Evolutionary conservation across 1,140 invertebrate species (phyloP).

Genomic region (Hormaphis cornu): DNA sequence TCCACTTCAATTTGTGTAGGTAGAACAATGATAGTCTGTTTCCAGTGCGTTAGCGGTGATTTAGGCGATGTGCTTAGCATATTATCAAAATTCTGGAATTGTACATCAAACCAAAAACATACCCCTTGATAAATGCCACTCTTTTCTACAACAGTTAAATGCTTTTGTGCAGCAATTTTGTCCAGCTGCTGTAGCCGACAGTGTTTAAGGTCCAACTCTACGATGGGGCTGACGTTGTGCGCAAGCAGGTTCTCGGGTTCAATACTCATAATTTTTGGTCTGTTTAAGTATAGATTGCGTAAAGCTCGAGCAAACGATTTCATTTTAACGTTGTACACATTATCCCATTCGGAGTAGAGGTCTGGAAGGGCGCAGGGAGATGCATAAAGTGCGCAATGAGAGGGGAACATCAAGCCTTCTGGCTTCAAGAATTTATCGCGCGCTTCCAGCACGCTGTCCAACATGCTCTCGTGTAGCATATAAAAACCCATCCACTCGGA

Average conservation of each 20-base stretch:
- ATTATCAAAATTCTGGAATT: constrained; percentile 41
- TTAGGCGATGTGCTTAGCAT: constrained; percentile 66
- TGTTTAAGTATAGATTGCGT: constrained; percentile 30
- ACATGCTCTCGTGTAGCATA: constrained; percentile 94
- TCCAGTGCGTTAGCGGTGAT: constrained; percentile 84
- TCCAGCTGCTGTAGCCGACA: constrained; percentile 39
- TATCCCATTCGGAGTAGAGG: constrained; percentile 55
- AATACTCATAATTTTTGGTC: constrained; percentile 42
- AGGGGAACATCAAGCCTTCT: constrained; percentile 47
- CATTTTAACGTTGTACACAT: constrained; percentile 39
- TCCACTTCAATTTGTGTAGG: constrained; percentile 41
- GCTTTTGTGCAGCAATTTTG: constrained; percentile 35
- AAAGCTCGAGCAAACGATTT: constrained; percentile 32
- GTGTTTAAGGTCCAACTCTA: constrained; percentile 41
- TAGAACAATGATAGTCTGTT: constrained; percentile 74
- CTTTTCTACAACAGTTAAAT: constrained; percentile 43
- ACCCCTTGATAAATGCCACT: constrained; percentile 64
- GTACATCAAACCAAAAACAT: constrained; percentile 46
- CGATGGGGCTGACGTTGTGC: constrained; percentile 41
- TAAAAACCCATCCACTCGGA: constrained; percentile 99
- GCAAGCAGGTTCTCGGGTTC: constrained; percentile 44
- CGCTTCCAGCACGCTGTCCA: constrained; percentile 84
- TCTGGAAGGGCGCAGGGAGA: constrained; percentile 62
- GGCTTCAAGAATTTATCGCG: constrained; percentile 75
- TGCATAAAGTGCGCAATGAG: constrained; percentile 42